These are phyloP conservation scores for Drosophila pachea DNA, from an alignment of 1,140 invertebrate genomes.

Conservation along the genomic window DNA sequence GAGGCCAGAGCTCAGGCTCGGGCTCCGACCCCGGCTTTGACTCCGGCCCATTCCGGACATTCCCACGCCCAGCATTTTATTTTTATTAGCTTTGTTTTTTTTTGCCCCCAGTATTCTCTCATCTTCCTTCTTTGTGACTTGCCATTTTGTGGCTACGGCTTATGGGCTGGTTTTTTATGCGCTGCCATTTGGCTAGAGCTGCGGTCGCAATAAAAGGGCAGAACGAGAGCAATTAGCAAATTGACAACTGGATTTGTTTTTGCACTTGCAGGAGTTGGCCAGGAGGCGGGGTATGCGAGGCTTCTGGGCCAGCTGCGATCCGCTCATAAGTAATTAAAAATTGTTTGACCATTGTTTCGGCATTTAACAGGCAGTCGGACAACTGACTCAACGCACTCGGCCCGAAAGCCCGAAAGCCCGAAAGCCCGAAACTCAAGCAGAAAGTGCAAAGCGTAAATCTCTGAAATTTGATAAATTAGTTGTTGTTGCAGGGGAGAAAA, in stretches of 20 bases:
- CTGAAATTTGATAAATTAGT: conserved; percentile 76
- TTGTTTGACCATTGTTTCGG: conserved; percentile 57
- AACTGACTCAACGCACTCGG: not conserved
- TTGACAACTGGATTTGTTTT: conserved; percentile 74
- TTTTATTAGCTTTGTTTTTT: conserved; percentile 29
- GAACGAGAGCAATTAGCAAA: conserved; percentile 74
- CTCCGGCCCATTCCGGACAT: not conserved
- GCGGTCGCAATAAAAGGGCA: conserved; percentile 67
- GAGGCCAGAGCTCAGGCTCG: too few relatives aligned
- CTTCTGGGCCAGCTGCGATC: conserved; percentile 6
- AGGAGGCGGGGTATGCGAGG: too few relatives aligned
- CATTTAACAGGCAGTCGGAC: conserved; percentile 20
- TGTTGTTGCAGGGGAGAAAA: conserved; percentile 43
- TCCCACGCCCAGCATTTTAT: conserved; percentile 24
- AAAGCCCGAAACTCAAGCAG: conserved; percentile 53
- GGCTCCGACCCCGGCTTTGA: not conserved
- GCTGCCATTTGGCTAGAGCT: conserved; percentile 47
- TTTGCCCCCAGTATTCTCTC: conserved; percentile 18
- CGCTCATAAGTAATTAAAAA: conserved; percentile 66
- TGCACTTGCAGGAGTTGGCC: conserved; percentile 46
- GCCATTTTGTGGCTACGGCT: conserved; percentile 27
- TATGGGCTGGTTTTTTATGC: conserved; percentile 45
- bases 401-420: too few relatives aligned
- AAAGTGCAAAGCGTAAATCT: conserved; percentile 62
- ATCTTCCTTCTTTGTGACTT: conserved; percentile 27